phyloP scores from a whole-genome alignment of 2,888 invertebrate genomes.

The Mesorhabditis sp. region DNA sequence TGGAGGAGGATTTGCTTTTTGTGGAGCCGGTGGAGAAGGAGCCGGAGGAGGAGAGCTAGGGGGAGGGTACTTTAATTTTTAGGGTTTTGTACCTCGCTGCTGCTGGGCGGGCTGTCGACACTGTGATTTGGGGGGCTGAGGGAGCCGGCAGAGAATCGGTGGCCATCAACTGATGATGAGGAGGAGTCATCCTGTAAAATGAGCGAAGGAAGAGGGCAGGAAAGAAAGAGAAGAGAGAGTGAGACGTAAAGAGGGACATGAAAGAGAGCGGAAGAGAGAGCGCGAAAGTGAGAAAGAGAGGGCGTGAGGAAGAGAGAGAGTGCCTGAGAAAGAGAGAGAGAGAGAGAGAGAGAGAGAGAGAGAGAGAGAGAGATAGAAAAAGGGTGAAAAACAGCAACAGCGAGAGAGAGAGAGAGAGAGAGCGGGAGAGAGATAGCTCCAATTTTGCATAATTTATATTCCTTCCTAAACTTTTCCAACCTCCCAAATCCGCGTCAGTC shows the following conservation, averaged over 20 bases:
- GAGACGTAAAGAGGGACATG: slow-evolving; percentile 5
- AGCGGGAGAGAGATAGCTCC: neutral
- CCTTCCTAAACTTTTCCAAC: too few species aligned
- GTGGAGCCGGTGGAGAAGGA: neutral
- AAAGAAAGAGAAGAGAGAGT: slow-evolving; percentile 9
- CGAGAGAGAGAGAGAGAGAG: neutral
- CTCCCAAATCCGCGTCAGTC: too few species aligned
- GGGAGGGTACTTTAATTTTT: too few species aligned
- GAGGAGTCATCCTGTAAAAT: slow-evolving; percentile 1
- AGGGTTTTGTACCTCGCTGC: neutral
- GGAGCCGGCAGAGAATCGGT: neutral
- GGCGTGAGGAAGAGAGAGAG: neutral
- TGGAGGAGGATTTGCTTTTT: neutral
- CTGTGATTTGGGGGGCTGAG: neutral
- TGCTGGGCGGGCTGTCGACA: neutral
- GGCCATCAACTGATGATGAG: neutral
- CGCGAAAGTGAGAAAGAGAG: slow-evolving; percentile 4
- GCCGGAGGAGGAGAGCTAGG: slow-evolving; percentile 7
- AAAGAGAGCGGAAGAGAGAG: slow-evolving; percentile 9
- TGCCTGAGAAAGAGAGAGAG: neutral
- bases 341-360: neutral
- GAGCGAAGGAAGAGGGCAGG: neutral
- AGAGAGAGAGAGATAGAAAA: neutral
- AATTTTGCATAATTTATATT: neutral
- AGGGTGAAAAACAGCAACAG: neutral